Conservation (phyloP, 2,797 vertebrate species). For the Gymnoscopelus microlampas region DNA sequence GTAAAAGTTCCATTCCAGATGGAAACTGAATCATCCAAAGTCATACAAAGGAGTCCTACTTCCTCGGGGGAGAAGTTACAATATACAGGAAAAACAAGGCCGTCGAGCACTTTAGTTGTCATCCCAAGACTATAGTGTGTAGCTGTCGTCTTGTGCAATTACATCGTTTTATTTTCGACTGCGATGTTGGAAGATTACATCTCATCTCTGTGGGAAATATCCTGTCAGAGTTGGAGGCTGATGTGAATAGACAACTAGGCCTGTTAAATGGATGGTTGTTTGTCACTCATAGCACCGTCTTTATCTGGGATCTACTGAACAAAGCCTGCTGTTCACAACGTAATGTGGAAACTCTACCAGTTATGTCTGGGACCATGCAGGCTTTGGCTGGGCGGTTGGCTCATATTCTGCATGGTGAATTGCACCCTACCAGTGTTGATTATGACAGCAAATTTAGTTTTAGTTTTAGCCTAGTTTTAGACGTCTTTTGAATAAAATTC, state of each 20-base stretch:
- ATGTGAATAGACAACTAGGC: slow-evolving; percentile 52
- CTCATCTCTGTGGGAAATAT: slow-evolving; percentile 27
- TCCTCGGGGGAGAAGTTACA: slow-evolving; percentile 1
- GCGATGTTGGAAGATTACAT: slow-evolving; percentile 34
- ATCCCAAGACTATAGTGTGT: slow-evolving; percentile 18
- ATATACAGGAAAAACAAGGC: slow-evolving; percentile 10
- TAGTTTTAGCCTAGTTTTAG: too few relatives aligned
- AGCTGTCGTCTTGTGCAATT: slow-evolving; percentile 41
- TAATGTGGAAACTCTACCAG: slow-evolving; percentile 64
- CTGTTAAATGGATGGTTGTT: slow-evolving; percentile 55
- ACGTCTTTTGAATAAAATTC: too few relatives aligned
- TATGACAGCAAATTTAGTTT: too few relatives aligned
- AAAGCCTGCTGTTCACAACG: slow-evolving; percentile 56
- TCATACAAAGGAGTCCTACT: not conserved
- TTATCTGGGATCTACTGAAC: slow-evolving; percentile 49
- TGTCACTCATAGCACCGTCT: slow-evolving; percentile 57
- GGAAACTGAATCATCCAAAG: slow-evolving; percentile 5
- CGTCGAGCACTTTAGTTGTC: slow-evolving; percentile 23
- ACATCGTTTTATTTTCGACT: slow-evolving; percentile 41
- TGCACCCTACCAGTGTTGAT: too few relatives aligned
- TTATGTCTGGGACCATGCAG: slow-evolving; percentile 22
- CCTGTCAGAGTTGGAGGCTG: slow-evolving; percentile 48
- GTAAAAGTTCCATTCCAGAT: slow-evolving; percentile 5
- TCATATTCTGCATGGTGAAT: not conserved
- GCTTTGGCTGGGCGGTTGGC: slow-evolving; percentile 1